These are phyloP conservation scores for Rambutsinella grinnellia DNA, from an alignment of 2,888 invertebrate species.

Conservation along the genomic window DNA sequence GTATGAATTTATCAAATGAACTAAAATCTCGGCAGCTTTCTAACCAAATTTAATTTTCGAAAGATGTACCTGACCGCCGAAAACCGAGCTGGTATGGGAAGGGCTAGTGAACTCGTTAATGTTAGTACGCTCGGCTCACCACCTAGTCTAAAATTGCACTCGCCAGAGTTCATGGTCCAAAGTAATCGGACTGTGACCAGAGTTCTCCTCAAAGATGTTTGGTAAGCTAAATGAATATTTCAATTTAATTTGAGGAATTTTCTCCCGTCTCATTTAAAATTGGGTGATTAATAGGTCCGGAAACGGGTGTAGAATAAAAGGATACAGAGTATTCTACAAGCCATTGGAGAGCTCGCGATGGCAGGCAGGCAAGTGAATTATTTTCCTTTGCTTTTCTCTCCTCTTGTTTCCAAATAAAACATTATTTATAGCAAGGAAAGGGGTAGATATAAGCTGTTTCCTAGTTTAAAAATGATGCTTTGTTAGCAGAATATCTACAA, in stretches of 20 bases:
- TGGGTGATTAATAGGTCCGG: conserved; percentile 36
- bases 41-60: neutral
- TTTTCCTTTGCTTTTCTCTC: neutral
- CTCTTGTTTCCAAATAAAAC: conserved; percentile 5
- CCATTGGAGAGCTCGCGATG: conserved; percentile 48
- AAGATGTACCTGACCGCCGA: conserved; percentile 77
- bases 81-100: conserved; percentile 80
- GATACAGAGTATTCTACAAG: conserved; percentile 51
- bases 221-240: conserved; percentile 25
- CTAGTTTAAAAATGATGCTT: conserved; percentile 6
- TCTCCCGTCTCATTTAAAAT: neutral
- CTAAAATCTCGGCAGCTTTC: neutral
- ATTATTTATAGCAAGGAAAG: conserved; percentile 9
- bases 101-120: conserved; percentile 76
- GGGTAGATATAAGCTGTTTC: neutral
- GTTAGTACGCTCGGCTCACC: conserved; percentile 57
- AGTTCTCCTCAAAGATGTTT: conserved; percentile 59
- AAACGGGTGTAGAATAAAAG: conserved; percentile 54
- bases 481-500: neutral
- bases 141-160: conserved; percentile 53
- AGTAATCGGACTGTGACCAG: conserved; percentile 61
- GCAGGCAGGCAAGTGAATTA: conserved; percentile 56
- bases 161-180: conserved; percentile 60
- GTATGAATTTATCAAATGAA: conserved; percentile 44
- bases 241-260: neutral